Conservation (phyloP, 2,797 vertebrate genomes). For the Argya squamiceps region DNA sequence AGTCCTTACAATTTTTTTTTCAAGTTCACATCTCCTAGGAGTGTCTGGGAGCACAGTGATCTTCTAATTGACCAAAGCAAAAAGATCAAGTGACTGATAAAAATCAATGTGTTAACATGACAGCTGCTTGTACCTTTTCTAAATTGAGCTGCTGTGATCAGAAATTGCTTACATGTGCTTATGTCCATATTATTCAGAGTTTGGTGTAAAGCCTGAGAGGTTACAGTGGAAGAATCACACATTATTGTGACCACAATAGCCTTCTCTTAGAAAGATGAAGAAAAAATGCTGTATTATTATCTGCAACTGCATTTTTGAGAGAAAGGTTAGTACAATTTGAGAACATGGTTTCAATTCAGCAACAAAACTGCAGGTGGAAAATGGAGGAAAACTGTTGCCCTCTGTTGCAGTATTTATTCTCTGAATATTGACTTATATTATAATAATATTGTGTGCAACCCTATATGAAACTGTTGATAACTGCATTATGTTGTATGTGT, state of each 20-base stretch:
- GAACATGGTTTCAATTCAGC: neutral
- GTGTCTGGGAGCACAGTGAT: neutral
- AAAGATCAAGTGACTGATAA: neutral
- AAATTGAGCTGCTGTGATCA: neutral
- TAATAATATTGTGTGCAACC: neutral
- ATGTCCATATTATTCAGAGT: neutral
- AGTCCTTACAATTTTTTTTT: neutral
- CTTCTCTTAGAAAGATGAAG: neutral
- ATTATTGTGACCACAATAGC: neutral
- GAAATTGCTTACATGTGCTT: neutral
- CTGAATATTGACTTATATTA: neutral
- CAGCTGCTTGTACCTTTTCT: neutral
- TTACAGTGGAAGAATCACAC: neutral
- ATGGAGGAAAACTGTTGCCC: neutral
- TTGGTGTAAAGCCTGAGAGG: neutral
- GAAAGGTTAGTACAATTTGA: neutral
- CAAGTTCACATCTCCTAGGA: neutral
- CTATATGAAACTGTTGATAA: neutral
- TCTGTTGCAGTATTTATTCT: neutral
- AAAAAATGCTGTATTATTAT: neutral
- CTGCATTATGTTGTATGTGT: neutral
- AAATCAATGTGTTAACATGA: neutral
- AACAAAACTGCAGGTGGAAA: neutral
- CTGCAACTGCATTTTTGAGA: neutral
- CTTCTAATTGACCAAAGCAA: neutral